Evolutionary conservation across 2,113 vertebrate genomes (phyloP).

Genomic region (Entomyzon cyanotis): DNA sequence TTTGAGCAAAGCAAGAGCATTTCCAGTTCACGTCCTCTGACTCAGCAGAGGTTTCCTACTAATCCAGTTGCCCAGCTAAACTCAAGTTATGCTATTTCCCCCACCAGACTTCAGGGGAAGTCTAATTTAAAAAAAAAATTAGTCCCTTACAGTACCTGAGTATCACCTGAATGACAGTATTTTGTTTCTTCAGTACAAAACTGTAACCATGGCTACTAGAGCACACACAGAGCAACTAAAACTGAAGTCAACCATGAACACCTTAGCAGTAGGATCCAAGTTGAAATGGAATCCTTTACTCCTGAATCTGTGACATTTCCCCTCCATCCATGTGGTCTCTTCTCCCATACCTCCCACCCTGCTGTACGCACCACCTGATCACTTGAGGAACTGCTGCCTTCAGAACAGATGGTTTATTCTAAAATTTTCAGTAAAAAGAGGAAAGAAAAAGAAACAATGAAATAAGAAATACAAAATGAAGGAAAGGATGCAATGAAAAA

Average conservation of each 20-base stretch:
- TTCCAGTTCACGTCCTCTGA: background rate
- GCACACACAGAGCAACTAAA: background rate
- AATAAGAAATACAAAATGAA: conserved; percentile 28
- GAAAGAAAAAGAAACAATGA: conserved; percentile 30
- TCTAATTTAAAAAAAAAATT: background rate
- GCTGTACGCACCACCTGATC: background rate
- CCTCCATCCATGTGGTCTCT: background rate
- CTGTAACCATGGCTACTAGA: background rate
- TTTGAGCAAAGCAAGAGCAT: background rate
- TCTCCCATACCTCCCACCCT: background rate
- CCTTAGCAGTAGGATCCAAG: background rate
- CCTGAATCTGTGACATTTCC: background rate
- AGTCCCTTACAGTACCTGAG: background rate
- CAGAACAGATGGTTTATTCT: background rate
- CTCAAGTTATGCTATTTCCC: background rate
- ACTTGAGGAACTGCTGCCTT: background rate
- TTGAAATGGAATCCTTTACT: background rate
- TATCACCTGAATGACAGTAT: background rate
- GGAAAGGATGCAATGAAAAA: conserved; percentile 3
- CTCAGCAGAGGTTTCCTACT: background rate
- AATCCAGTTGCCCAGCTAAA: background rate
- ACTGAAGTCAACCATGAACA: background rate
- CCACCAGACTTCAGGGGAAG: background rate
- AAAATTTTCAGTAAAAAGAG: background rate
- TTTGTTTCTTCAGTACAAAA: background rate